These are phyloP conservation scores for Hirudinaria manillensis DNA, from an alignment of 2,888 invertebrate genomes.

Conservation along the genomic window DNA sequence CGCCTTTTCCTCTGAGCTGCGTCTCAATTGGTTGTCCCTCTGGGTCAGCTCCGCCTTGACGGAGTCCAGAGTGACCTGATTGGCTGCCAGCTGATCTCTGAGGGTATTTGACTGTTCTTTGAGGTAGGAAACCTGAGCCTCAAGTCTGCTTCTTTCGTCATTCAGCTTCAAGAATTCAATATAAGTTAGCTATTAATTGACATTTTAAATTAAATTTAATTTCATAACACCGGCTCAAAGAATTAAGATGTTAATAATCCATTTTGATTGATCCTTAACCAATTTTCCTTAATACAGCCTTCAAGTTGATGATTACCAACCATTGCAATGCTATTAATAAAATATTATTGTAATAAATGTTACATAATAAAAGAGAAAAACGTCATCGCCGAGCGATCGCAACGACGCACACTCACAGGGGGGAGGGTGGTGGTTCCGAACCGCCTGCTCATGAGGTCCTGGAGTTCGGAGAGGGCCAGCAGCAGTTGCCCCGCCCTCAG, in stretches of 20 bases:
- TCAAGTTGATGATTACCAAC: too few species aligned
- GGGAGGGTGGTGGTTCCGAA: conserved; percentile 18
- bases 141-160: conserved; percentile 8
- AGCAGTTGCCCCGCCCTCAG: conserved; percentile 36
- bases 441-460: conserved; percentile 45
- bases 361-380: too few species aligned
- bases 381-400: too few species aligned
- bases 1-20: conserved; percentile 71
- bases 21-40: conserved; percentile 72
- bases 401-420: conserved; percentile 24
- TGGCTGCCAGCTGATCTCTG: conserved; percentile 36
- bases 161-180: background rate
- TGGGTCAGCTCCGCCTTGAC: conserved; percentile 64
- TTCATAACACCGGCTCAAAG: too few species aligned
- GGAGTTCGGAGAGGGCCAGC: conserved; percentile 45
- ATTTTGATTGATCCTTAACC: background rate
- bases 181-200: too few species aligned
- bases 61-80: conserved; percentile 34
- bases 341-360: too few species aligned
- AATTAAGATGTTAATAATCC: background rate
- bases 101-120: conserved; percentile 38
- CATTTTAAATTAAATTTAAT: too few species aligned
- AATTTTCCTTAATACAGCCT: background rate
- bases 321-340: too few species aligned
- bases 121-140: conserved; percentile 30